Base-by-base conservation (phyloP, 2,888 invertebrate genomes). In the Stenurella melanura region DNA sequence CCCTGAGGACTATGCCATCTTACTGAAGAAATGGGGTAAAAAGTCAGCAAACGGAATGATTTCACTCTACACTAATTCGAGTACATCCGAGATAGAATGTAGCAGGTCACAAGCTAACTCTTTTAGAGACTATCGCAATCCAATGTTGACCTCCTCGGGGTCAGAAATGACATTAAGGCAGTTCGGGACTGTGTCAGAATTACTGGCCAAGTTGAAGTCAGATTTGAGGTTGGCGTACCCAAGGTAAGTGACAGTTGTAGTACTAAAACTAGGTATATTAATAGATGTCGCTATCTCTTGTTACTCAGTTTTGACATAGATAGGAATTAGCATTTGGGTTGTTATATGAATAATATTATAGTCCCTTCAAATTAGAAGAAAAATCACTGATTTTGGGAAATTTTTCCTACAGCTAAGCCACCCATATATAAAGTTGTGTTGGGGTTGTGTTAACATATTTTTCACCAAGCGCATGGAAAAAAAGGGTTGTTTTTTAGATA, bases 171-270 rank as follows among this genome's bases (percentile, higher is more conserved):
- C 95, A 12, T 91, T 97, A 54, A 92, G 96, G 26, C 96, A 97
- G 89, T 97, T 97, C 87, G 94, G 95, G 17, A 95, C 96, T 12
- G 94, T 97, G 60, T 96, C 96, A 61, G 97, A 97, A 89, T 91
- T 97, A 26, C 92, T 98, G 72, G 94, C 95, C 69, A 97, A 97
- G 88, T 92, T 98, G 42, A 92, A 96, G 82, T 94, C 96, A 7
- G 98, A 98, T 89, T 92, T 98, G 0, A 91, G 96, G 82, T 92
- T 96, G 63, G 95, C 97, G 0, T 97, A 96, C 90, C 96, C 96
- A 78, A 97, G 97, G 97, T 97, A 90, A 88, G 86, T 61, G 15
- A n/a, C 12, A 50, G 6, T 26, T 4, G 4, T 26, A 26, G 21
- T 4, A 26, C 2, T 26, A 26, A 26, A 26, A 26, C 4, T 26